Evolutionary conservation across 2,797 vertebrate species (phyloP).

Genomic region (Parauchenoglanis ngamensis): DNA sequence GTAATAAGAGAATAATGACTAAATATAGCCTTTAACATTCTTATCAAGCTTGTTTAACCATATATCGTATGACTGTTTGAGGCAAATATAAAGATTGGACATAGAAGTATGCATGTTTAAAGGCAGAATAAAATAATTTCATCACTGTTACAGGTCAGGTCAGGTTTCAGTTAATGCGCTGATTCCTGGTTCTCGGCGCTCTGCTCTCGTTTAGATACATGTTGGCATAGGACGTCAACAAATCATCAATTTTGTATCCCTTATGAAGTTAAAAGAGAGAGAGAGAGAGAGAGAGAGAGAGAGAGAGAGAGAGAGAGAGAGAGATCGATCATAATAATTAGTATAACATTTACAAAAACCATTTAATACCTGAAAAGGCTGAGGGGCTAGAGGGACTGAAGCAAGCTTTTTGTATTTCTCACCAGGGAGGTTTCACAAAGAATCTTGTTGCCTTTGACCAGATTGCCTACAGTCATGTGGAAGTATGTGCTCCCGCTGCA

Average conservation of each 20-base stretch:
- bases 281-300: not conserved
- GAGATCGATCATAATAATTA: not conserved
- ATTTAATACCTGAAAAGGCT: not conserved
- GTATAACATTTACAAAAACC: not conserved
- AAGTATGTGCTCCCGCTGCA: constrained; percentile 98
- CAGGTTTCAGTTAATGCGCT: constrained; percentile 59
- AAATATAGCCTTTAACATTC: not conserved
- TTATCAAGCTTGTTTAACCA: not conserved
- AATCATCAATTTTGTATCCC: constrained; percentile 99
- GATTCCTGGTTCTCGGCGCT: constrained; percentile 68
- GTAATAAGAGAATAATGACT: not conserved
- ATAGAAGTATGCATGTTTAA: not conserved
- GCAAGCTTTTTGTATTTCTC: constrained; percentile 60
- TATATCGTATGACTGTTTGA: not conserved
- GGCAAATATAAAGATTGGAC: not conserved
- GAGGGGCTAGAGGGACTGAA: not conserved
- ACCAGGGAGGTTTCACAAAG: constrained; percentile 97
- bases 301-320: constrained; percentile 14
- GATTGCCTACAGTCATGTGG: constrained; percentile 90
- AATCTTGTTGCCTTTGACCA: constrained; percentile 87
- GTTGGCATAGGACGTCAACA: constrained; percentile 89
- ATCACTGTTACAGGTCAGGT: not conserved
- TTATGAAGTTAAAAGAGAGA: constrained; percentile 64
- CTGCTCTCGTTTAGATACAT: constrained; percentile 77
- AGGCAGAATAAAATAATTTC: not conserved